phyloP scores from a whole-genome alignment of 2,113 vertebrate species.

The Microcebus ravelobensis region DNA sequence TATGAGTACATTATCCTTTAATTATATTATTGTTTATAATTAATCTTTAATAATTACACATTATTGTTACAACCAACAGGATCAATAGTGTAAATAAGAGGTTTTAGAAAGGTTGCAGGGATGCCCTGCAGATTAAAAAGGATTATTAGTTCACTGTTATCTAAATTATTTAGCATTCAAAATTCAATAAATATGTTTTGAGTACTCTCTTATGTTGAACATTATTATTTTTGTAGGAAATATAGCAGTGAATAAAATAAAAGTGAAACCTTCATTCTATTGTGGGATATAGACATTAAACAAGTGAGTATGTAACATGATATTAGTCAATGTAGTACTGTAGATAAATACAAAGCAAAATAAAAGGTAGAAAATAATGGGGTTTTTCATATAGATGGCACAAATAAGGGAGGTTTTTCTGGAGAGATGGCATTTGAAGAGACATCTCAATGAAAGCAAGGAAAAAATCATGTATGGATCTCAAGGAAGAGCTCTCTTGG shows the following conservation, averaged over 20 bases:
- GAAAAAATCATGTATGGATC: neutral
- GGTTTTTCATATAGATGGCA: neutral
- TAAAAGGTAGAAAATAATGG: neutral
- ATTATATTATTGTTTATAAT: constrained; percentile 6
- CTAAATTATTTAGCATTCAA: constrained; percentile 59
- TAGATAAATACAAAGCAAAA: neutral
- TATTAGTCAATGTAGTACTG: neutral
- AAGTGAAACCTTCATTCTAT: neutral
- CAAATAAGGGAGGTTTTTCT: neutral
- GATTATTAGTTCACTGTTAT: constrained; percentile 33
- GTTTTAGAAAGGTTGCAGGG: neutral
- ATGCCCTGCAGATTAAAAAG: neutral
- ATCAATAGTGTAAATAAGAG: neutral
- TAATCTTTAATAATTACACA: constrained; percentile 1
- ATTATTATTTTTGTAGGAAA: neutral
- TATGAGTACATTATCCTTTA: neutral
- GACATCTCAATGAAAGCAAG: neutral
- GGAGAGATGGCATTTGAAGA: neutral
- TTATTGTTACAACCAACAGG: neutral
- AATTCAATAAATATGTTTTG: constrained; percentile 30
- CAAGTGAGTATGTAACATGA: neutral
- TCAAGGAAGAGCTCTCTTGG: neutral
- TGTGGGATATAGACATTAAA: neutral
- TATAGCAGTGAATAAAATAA: neutral
- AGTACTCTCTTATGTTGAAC: neutral